Conservation (phyloP, 2,113 vertebrate species). For the Cisticola juncidis region DNA sequence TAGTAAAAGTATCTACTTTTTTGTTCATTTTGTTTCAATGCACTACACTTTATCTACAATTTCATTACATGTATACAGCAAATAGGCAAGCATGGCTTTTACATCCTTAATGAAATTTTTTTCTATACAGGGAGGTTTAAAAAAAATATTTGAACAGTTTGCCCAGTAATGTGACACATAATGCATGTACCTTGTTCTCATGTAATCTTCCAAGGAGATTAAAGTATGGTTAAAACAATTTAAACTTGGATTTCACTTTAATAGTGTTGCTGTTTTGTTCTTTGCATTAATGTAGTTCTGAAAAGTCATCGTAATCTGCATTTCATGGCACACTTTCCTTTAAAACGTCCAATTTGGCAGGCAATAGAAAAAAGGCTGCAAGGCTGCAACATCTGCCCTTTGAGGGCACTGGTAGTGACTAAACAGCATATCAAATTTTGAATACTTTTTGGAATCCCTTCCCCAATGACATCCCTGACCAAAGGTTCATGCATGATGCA, state of each 20-base stretch:
- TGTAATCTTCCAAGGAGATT: constrained; percentile 74
- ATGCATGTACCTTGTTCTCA: constrained; percentile 87
- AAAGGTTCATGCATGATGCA: constrained; percentile 86
- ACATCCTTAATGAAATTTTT: constrained; percentile 88
- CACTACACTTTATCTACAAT: constrained; percentile 91
- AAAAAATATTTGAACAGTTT: constrained; percentile 86
- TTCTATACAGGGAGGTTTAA: constrained; percentile 87
- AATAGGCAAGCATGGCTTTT: constrained; percentile 95
- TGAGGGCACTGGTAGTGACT: constrained; percentile 80
- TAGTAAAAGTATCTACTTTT: constrained; percentile 88
- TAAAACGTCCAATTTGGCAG: constrained; percentile 77
- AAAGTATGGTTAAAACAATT: constrained; percentile 74
- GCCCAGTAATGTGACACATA: constrained; percentile 87
- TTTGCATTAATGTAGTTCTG: constrained; percentile 69
- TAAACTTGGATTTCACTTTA: constrained; percentile 64
- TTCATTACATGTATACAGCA: constrained; percentile 92
- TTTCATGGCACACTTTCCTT: constrained; percentile 79
- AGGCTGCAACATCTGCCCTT: constrained; percentile 75
- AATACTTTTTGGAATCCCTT: constrained; percentile 80
- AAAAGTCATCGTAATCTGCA: constrained; percentile 63
- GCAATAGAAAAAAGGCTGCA: constrained; percentile 78
- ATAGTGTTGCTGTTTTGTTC: constrained; percentile 77
- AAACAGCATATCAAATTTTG: constrained; percentile 75
- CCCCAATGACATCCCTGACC: constrained; percentile 80
- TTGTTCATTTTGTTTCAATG: constrained; percentile 85